A percentile compares a stretch with the other conserved stretches of the same genome.
These are phyloP conservation scores for Campopleginae sp. DNA, from an alignment of 2,888 invertebrate species.

Conservation along the genomic window DNA sequence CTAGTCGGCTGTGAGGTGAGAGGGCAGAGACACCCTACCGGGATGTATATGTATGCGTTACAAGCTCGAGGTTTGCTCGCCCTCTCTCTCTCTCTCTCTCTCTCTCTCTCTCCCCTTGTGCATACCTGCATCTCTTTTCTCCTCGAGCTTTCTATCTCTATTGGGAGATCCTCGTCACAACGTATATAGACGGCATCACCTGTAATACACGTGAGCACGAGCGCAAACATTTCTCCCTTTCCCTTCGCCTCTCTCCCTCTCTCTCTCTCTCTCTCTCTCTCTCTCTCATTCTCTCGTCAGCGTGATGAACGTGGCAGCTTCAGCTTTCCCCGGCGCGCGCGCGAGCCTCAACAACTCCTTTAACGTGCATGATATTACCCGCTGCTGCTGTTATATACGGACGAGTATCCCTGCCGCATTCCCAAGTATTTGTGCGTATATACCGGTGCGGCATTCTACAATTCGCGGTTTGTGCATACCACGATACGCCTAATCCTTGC, in stretches of 20 bases:
- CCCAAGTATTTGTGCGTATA: slow-evolving; percentile 32
- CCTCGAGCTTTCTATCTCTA: slow-evolving; percentile 63
- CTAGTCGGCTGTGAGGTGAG: slow-evolving; percentile 82
- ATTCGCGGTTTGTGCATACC: slow-evolving; percentile 48
- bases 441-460: slow-evolving; percentile 41
- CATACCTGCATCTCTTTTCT: slow-evolving; percentile 19
- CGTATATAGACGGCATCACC: slow-evolving; percentile 43
- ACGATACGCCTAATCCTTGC: slow-evolving; percentile 23
- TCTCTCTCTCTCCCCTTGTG: slow-evolving; percentile 29
- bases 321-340: slow-evolving; percentile 50
- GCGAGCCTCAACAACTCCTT: slow-evolving; percentile 51
- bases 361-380: slow-evolving; percentile 43
- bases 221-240: slow-evolving; percentile 55
- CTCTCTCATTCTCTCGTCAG: slow-evolving; percentile 18
- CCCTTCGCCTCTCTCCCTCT: too few relatives aligned
- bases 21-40: slow-evolving; percentile 74
- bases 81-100: slow-evolving; percentile 46
- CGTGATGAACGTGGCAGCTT: slow-evolving; percentile 46
- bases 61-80: slow-evolving; percentile 38
- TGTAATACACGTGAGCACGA: slow-evolving; percentile 30
- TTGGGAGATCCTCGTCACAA: slow-evolving; percentile 61
- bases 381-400: slow-evolving; percentile 10
- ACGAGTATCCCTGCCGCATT: slow-evolving; percentile 44
- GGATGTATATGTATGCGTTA: slow-evolving; percentile 14
- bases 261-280: neutral